These are phyloP conservation scores for Halesus radiatus DNA, from an alignment of 1,140 invertebrate genomes.

Conservation along the genomic window DNA sequence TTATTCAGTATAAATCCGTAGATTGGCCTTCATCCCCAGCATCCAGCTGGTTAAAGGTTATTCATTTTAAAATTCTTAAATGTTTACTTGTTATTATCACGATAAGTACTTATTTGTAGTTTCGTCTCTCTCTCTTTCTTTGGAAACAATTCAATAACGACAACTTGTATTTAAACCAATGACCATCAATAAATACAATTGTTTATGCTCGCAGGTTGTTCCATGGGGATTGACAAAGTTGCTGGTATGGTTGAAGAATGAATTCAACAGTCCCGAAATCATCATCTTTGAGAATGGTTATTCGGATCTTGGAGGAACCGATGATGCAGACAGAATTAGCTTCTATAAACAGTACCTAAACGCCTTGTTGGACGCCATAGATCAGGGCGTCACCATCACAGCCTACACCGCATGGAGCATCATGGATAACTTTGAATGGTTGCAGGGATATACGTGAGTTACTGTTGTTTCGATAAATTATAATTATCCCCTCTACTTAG, in stretches of 20 bases:
- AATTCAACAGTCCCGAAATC: constrained; percentile 74
- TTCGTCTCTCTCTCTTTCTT: not conserved
- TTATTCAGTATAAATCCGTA: constrained; percentile 66
- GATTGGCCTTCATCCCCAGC: constrained; percentile 61
- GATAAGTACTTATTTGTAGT: too few relatives aligned
- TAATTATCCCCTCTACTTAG: too few relatives aligned
- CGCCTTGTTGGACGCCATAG: constrained; percentile 76
- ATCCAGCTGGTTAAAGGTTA: constrained; percentile 69
- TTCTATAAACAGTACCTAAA: constrained; percentile 73
- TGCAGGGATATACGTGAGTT: too few relatives aligned
- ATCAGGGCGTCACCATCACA: constrained; percentile 75
- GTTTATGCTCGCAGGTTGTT: constrained; percentile 63
- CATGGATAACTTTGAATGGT: too few relatives aligned
- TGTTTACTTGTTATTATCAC: too few relatives aligned
- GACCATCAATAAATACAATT: too few relatives aligned
- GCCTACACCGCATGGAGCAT: constrained; percentile 69
- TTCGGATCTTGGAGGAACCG: constrained; percentile 60
- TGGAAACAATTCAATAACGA: not conserved
- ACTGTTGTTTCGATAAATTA: too few relatives aligned
- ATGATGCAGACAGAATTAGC: constrained; percentile 62
- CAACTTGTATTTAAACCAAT: too few relatives aligned
- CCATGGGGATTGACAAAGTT: constrained; percentile 75
- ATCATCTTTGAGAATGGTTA: constrained; percentile 79
- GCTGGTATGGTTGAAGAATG: constrained; percentile 74
- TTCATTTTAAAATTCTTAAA: not conserved